Conservation (phyloP, 2,113 vertebrate genomes). For the Ptyas mucosa region DNA sequence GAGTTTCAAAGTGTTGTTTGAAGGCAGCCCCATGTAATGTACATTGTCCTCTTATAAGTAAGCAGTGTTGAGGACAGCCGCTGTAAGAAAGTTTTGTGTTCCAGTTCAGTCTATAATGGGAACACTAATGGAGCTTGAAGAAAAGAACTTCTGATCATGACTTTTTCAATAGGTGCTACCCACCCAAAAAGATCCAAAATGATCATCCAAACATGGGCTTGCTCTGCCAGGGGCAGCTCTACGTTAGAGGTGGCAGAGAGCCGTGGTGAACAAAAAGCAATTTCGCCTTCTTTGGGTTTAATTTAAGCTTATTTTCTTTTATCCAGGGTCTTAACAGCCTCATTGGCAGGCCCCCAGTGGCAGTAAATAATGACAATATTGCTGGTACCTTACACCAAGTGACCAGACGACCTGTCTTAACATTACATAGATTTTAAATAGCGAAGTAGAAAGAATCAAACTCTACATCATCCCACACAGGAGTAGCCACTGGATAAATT, state of each 20-base stretch:
- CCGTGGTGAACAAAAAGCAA: neutral
- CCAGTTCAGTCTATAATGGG: neutral
- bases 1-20: too few relatives aligned
- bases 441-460: neutral
- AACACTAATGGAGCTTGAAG: neutral
- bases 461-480: too few relatives aligned
- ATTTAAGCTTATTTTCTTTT: neutral
- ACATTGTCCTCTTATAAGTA: too few relatives aligned
- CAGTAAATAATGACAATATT: too few relatives aligned
- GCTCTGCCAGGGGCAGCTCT: neutral
- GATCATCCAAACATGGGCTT: neutral
- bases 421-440: neutral
- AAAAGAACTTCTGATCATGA: neutral
- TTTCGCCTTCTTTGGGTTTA: neutral
- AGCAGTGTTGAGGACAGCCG: neutral
- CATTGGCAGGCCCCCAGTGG: neutral
- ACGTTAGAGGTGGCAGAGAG: neutral
- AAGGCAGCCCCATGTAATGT: too few relatives aligned
- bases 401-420: too few relatives aligned
- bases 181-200: neutral
- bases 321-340: neutral
- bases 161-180: neutral
- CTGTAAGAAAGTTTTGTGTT: neutral
- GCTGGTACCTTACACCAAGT: too few relatives aligned
- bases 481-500: too few relatives aligned